Evolutionary conservation across 1,140 invertebrate species (phyloP), one percentile per base, ranked within the genome.

Genomic region (Galleria mellonella): DNA sequence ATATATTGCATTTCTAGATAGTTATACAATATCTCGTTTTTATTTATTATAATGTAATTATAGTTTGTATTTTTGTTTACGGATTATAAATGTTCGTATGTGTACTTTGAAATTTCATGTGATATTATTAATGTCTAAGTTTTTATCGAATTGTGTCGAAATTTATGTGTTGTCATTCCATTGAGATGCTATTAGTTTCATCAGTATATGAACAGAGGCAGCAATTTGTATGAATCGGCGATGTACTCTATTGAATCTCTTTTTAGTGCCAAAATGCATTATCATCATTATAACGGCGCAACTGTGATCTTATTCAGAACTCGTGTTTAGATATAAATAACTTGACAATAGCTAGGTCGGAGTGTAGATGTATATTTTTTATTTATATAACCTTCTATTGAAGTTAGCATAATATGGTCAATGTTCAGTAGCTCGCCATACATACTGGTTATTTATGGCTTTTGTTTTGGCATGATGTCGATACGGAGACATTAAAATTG

Each of bases 1-100:
- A 59, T 71, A 62, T 78, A 72, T 77, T 84, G 77, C 81, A 84
- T 84, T 84, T 84, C 69, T 84, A 84, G 76, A 72, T 76, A 79
- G 69, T 75, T 78, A 69, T 81, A 82, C 72, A 73, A 62, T 74
- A 54, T 79, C 65, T 71, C 64, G 68, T 82, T 76, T 83, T 70
- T 78, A 74, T 79, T 82, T 83, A 77, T 72, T 66, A 68, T 71
- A 65, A 64, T 71, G 68, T 66, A 69, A 73, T 76, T 79, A 72
- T 78, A 62, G 65, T 63, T 68, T 79, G 69, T 79, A 82, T 76
- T 76, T 72, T 77, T 78, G 65, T 78, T 74, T 77, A 81, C 61
- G 68, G 61, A 54, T 71, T 82, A 75, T 78, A 72, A 63, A 59
- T 82, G 68, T 74, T 72, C 54, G 62, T 71, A 73, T 75, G 66